Base-by-base conservation (phyloP, 2,113 vertebrate species). In the Channa argus region DNA sequence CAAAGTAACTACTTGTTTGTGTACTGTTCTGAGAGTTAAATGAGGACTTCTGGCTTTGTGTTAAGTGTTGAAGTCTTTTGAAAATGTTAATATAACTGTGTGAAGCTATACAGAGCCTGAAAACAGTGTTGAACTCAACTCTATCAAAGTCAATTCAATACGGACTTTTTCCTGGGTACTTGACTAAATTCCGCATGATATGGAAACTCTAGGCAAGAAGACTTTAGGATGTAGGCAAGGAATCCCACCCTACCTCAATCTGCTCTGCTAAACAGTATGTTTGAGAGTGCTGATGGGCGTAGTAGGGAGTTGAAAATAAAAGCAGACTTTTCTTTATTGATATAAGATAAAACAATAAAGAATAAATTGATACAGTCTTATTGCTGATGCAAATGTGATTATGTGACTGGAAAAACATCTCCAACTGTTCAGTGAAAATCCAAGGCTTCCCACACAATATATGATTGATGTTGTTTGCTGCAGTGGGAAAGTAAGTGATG, bases 221-320 rank as follows among this genome's bases (percentile, higher is more conserved):
- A 79, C 68, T 68, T 83, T 47, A 77, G 74, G 79, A 80, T 76
- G 78, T 77, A 59, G 71, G 46, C 54, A 60, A 62, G 81, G 74
- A 88, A 85, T 62, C 34, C 54, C 71, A 73, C 13, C 52, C 71
- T 82, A 77, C 58, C 80, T 84, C 8, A 67, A 73, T 67, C 44
- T 81, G 39, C 56, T 78, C 37, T 59, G 45, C 37, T n/a, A 79
- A 47, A 60, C 41, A 8, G 38, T 72, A 4, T 24, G 24, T 24
- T 24, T 24, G 24, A 24, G 15, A 66, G 60, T 63, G 33, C 56
- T 63, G 76, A 77, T 41, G 66, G 13, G 37, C 4, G 11, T 15
- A 49, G 51, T 34, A 45, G 5, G 63, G 5, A 24, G 11, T 39
- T 39, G 1, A 24, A 51, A 71, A 77, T 61, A 15, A 77, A 79